Conservation (phyloP, 2,797 vertebrate genomes). For the Phoebastria nigripes region DNA sequence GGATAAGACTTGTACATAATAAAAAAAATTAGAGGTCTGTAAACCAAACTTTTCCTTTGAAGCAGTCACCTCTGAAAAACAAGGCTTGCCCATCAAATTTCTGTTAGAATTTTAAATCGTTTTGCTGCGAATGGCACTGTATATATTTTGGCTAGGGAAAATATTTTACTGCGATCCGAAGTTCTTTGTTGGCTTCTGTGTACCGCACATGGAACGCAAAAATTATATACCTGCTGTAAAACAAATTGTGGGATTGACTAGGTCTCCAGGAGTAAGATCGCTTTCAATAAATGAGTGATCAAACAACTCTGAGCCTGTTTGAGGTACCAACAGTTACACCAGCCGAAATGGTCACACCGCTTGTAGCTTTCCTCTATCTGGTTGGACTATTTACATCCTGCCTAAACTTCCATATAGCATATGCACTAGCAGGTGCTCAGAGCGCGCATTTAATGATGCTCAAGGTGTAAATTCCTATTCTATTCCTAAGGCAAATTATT, state of each 20-base stretch:
- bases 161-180: not conserved
- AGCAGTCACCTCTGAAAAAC: not conserved
- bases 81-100: not conserved
- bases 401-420: fast-evolving
- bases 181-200: not conserved
- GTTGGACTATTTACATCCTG: not conserved
- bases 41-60: not conserved
- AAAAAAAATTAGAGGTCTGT: not conserved
- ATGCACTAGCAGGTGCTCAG: fast-evolving
- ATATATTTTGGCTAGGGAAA: not conserved
- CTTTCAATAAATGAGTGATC: not conserved
- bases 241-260: not conserved
- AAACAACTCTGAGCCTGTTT: not conserved
- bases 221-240: not conserved
- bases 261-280: not conserved
- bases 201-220: not conserved
- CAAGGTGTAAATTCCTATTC: fast-evolving
- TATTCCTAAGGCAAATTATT: not conserved
- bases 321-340: not conserved
- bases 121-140: not conserved
- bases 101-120: not conserved
- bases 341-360: fast-evolving
- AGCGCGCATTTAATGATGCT: not conserved
- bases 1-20: not conserved
- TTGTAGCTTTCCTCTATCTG: not conserved